Evolutionary conservation across 2,888 invertebrate species (phyloP), one percentile per base, ranked within the genome.

Genomic region (Acrobasis consociella): DNA sequence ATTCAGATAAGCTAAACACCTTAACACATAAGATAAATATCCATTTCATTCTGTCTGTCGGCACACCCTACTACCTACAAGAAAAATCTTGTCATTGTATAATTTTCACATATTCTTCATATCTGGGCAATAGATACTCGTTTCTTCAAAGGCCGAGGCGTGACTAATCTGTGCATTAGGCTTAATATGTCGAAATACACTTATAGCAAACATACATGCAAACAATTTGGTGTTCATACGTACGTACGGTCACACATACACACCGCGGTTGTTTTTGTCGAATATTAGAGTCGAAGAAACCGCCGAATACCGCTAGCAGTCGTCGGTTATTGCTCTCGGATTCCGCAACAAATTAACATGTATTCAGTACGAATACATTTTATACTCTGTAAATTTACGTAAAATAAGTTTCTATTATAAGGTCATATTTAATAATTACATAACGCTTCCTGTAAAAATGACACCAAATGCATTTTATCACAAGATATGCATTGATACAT

Each of bases 341-440:
- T 91, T 91, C 91, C 91, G 91, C 90, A 92, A 92, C 89, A 91
- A 91, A 92, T 92, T 92, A 92, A 89, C 91, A 92, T 91, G 91
- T 90, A 92, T 92, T 91, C 89, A 82, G 91, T 89, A 90, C 91
- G 85, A 82, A 85, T 86, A 86, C 81, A 87, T 88, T 89, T 90
- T 85, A 86, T 85, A 86, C 83, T 85, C 80, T 82, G 85, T 85
- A 83, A 89, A 86, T 86, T 87, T 80, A 83, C 77, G 80, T 87
- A 76, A 81, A 81, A 86, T 81, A 78, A 72, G 74, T 79, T 83
- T 82, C 77, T 82, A 72, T 73, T 73, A 22, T 22, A 75, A 63
- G 69, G 62, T 65, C 70, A 53, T 38, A 17, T 49, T 55, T 37
- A n/a, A 11, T 49, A 62, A 56, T 16, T 17, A 49, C 31, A 15